Percentiles rank a stretch among this genome's conserved stretches.
Evolutionary conservation across 2,797 vertebrate species (phyloP).

Genomic region (Urocyon cinereoargenteus): DNA sequence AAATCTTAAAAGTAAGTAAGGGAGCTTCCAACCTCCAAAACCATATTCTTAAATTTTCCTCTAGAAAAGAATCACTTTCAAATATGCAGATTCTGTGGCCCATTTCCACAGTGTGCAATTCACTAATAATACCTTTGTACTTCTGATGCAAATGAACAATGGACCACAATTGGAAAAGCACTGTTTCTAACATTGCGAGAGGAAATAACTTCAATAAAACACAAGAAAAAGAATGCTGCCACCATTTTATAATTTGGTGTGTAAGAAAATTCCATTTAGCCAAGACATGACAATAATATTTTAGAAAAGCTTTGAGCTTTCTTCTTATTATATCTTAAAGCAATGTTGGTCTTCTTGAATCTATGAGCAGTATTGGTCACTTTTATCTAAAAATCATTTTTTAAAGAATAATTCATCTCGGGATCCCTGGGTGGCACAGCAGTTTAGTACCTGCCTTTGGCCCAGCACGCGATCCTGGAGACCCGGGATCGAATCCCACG

Average conservation of each 20-base stretch:
- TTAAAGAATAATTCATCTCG: slow-evolving; percentile 56
- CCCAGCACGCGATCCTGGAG: too few species aligned
- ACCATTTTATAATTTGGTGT: slow-evolving; percentile 61
- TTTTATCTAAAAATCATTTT: slow-evolving; percentile 49
- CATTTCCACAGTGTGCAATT: background rate
- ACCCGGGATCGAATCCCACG: too few species aligned
- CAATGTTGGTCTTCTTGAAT: background rate
- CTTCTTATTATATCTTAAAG: slow-evolving; percentile 44
- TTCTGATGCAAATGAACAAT: background rate
- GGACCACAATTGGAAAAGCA: background rate
- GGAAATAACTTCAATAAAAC: slow-evolving; percentile 27
- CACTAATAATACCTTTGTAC: background rate
- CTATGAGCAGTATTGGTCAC: background rate
- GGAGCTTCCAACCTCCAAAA: background rate
- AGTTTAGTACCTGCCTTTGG: too few species aligned
- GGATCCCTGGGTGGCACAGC: too few species aligned
- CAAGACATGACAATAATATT: slow-evolving; percentile 44
- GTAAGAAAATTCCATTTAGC: slow-evolving; percentile 8
- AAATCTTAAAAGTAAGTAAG: background rate
- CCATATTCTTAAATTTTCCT: background rate
- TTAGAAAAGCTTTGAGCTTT: slow-evolving; percentile 66
- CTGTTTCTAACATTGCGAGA: background rate
- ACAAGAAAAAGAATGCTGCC: background rate
- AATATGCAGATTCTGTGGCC: background rate
- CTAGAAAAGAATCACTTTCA: background rate